A percentile compares a stretch with the other conserved stretches of the same genome.
These are phyloP conservation scores for Battus philenor DNA, from an alignment of 1,140 invertebrate species.

Conservation along the genomic window DNA sequence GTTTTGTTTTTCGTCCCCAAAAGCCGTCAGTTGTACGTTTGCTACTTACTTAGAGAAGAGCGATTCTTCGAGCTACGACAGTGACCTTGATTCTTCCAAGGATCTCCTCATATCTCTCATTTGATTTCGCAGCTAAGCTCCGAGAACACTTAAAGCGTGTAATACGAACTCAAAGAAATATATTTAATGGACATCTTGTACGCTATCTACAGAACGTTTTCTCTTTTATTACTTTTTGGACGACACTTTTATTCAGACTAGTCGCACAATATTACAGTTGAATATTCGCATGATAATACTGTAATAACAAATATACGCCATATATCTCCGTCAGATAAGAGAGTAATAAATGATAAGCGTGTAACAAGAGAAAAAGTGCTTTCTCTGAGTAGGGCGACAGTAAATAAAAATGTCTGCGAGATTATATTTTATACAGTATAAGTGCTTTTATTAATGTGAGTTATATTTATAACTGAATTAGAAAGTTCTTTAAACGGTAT, in stretches of 20 bases:
- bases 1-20: no score
- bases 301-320: slow-evolving; percentile 33
- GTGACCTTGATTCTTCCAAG: no score
- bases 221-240: slow-evolving; percentile 11
- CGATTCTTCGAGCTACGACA: no score
- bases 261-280: slow-evolving; percentile 6
- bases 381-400: slow-evolving; percentile 25
- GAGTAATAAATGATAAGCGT: slow-evolving; percentile 51
- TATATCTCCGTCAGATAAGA: slow-evolving; percentile 33
- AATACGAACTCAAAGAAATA: no score
- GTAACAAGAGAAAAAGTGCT: slow-evolving; percentile 23
- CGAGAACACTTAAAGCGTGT: no score
- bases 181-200: no score
- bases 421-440: neutral
- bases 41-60: no score
- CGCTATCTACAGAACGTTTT: slow-evolving; percentile 2
- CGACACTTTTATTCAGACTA: slow-evolving; percentile 11
- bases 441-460: no score
- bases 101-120: no score
- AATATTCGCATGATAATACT: slow-evolving; percentile 27
- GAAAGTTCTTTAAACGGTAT: neutral
- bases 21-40: no score
- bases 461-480: neutral
- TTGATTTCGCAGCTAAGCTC: no score
- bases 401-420: slow-evolving; percentile 15